Evolutionary conservation across 1,140 invertebrate genomes (phyloP), one percentile per base, ranked within the genome.

Genomic region (Penaeus japonicus): DNA sequence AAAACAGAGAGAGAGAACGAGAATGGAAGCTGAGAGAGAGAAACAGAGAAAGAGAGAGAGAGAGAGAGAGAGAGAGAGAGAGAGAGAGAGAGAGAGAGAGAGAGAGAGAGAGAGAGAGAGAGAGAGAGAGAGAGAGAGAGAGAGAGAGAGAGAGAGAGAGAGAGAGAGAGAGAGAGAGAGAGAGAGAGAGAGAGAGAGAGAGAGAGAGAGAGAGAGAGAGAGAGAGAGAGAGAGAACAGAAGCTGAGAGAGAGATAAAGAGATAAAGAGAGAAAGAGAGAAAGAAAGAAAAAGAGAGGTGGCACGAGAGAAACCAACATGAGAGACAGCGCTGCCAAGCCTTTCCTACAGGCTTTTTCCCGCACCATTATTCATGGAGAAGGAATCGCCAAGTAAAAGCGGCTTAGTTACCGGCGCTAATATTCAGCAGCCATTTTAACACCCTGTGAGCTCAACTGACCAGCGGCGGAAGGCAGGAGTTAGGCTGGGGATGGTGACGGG

Each of bases 241-340:
- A 20, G 20, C 10, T 15, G 59, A 65, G 59, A 65, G 59, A 65
- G 59, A 65, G 59, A 65, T 10, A 65, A n/a, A 70, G 65, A 70
- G 65, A 70, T 18, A 70, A n/a, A 70, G 65, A 70, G 65, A 70
- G 65, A 70, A n/a, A 70, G 65, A 70, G 65, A 70, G 65, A 70
- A n/a, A 70, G 65, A 70, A n/a, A 70, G 65, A 70, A n/a, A 70
- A n/a, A 70, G 65, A 70, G 65, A 70, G 65, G 24, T 0, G 5
- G 4, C 18, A 7, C 27, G n/a, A 7, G 4, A 0, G 7, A 7
- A 39, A 7, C 2, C 3, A 39, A 7, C 2, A 7, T 4, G 35
- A 39, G 35, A 39, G 35, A 39, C 3, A 39, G 35, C 2, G 35
- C n/a, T n/a, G n/a, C n/a, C n/a, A n/a, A n/a, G n/a, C n/a, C n/a